These are phyloP conservation scores for Sceloporus tristichus DNA, from an alignment of 2,113 vertebrate genomes.

Conservation along the genomic window DNA sequence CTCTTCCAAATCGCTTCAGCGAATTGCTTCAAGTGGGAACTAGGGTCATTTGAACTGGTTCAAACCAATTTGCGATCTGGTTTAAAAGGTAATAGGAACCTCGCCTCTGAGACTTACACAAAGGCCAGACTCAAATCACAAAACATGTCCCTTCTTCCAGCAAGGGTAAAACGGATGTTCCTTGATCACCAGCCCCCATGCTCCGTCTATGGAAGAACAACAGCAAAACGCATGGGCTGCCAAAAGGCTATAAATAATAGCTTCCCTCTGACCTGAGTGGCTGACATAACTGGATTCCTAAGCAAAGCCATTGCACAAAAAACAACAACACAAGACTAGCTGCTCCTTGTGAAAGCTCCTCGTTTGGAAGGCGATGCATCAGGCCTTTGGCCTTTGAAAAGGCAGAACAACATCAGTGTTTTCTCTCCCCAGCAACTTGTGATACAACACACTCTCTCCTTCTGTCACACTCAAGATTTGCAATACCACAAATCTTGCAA, in stretches of 20 bases:
- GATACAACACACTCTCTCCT: background rate
- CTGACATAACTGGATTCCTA: constrained; percentile 13
- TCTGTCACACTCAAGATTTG: background rate
- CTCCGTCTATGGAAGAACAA: background rate
- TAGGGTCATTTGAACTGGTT: too few species aligned
- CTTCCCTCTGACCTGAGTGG: background rate
- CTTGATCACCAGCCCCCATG: background rate
- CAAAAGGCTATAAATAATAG: constrained; percentile 46
- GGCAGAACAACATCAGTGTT: background rate
- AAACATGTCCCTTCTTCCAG: background rate
- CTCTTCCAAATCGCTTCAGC: too few species aligned
- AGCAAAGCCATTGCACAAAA: background rate
- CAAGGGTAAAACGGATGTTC: background rate
- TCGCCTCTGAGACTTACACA: too few species aligned
- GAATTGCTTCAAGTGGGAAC: too few species aligned
- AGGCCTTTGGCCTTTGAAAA: background rate
- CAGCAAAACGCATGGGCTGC: constrained; percentile 10
- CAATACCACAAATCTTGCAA: too few species aligned
- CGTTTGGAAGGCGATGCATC: constrained; percentile 14
- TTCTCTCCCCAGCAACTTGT: too few species aligned
- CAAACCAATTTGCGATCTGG: too few species aligned
- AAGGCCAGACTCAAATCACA: background rate
- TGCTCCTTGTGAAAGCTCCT: background rate
- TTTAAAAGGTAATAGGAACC: too few species aligned
- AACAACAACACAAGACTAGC: background rate